A percentile compares a stretch with the other conserved stretches of the same genome.
These are phyloP conservation scores for Scylla paramamosain DNA, from an alignment of 1,140 invertebrate genomes.

Conservation along the genomic window DNA sequence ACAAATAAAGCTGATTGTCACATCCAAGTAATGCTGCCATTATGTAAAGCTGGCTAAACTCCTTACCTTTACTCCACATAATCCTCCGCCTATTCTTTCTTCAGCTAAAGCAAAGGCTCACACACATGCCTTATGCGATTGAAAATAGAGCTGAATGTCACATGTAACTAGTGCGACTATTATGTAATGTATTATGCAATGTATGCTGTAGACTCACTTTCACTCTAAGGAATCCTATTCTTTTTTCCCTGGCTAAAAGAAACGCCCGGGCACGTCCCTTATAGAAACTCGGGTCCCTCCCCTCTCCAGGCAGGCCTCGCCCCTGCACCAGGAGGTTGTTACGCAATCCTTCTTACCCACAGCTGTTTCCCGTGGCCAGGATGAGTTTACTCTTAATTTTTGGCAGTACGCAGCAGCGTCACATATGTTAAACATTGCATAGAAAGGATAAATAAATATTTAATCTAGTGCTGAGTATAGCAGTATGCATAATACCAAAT, in stretches of 20 bases:
- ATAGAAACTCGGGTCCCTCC: background rate
- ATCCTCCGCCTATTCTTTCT: too few species aligned
- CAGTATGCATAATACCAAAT: background rate
- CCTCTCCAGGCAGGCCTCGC: background rate
- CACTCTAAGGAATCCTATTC: background rate
- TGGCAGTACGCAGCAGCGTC: background rate
- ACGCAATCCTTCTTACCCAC: background rate
- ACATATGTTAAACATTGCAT: background rate
- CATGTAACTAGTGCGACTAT: background rate
- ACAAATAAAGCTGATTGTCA: too few species aligned
- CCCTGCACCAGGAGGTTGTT: background rate
- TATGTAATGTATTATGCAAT: too few species aligned
- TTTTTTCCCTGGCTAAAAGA: background rate
- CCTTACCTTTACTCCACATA: too few species aligned
- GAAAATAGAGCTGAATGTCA: background rate
- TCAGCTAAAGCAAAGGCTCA: too few species aligned
- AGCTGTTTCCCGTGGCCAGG: background rate
- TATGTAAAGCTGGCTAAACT: too few species aligned
- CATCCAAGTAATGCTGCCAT: too few species aligned
- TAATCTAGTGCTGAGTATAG: background rate
- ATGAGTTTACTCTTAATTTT: too few species aligned
- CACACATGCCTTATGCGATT: too few species aligned
- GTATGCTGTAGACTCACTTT: too few species aligned
- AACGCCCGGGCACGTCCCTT: background rate
- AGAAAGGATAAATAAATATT: too few species aligned